Base-by-base conservation (phyloP, 2,797 vertebrate genomes). In the Microctenopoma stevenorrisi region DNA sequence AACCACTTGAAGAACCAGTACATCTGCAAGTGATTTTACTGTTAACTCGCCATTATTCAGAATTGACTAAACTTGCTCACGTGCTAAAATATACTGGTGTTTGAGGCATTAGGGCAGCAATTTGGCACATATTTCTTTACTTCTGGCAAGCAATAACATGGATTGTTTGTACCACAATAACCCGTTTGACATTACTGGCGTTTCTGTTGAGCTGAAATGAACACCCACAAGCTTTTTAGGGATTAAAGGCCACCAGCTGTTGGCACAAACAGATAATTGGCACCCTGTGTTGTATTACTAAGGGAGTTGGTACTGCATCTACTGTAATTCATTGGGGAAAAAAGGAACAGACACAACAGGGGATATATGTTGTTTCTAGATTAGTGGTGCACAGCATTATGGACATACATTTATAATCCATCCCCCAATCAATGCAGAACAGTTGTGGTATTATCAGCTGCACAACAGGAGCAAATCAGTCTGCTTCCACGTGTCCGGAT, bases 171-270 rank as follows among this genome's bases (percentile, higher is more conserved):
- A 59, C 33, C 37, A 51, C 51, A 40, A 2, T 55, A 66, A 73
- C 38, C n/a, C 16, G 55, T 70, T 71, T 72, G 58, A 76, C 61
- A 57, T 64, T 65, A 75, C 25, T 68, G 55, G 35, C 14, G 1
- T 81, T 85, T 69, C 54, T 51, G 48, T 62, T 66, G 63, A 69
- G 52, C 38, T 63, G 53, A 76, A 72, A 74, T 68, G 54, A 78
- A 72, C 60, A 72, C 64, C 66, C 63, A 66, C 58, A 74, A 43
- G 73, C 60, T 78, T 82, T 22, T 81, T 51, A 66, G 63, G 63
- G 75, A 78, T 82, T 60, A 78, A 67, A 79, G 68, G 73, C 68
- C 64, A 68, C 44, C 63, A 82, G 80, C 74, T 83, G 75, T 71
- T 72, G 64, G 69, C 49, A 78, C 47, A 50, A 67, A 22, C 37